Evolutionary conservation across 2,888 invertebrate genomes (phyloP).

Genomic region (Sclerodermus sp.): DNA sequence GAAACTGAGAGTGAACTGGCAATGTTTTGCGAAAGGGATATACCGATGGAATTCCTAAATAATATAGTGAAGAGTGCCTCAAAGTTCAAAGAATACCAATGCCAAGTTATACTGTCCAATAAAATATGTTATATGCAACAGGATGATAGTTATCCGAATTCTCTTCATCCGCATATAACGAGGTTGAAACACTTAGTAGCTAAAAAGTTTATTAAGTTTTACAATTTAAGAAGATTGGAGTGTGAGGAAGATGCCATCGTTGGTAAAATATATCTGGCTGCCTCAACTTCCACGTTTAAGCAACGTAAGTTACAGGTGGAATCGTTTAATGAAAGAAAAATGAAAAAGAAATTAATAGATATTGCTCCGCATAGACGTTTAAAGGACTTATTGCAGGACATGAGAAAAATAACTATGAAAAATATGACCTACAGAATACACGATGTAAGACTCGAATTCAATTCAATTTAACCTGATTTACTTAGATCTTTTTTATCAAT

Average conservation of each 20-base stretch:
- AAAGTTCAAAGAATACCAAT: slow-evolving; percentile 71
- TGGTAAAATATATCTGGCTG: slow-evolving; percentile 50
- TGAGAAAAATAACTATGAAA: not conserved
- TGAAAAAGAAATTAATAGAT: not conserved
- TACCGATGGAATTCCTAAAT: slow-evolving; percentile 67
- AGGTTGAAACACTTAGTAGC: slow-evolving; percentile 49
- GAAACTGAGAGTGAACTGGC: slow-evolving; percentile 55
- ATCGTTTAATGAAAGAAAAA: not conserved
- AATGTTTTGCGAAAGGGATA: slow-evolving; percentile 64
- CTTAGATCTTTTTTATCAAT: slow-evolving; percentile 8
- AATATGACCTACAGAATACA: not conserved
- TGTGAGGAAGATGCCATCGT: slow-evolving; percentile 50
- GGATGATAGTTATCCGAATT: slow-evolving; percentile 26
- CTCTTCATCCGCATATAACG: slow-evolving; percentile 32
- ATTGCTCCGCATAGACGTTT: not conserved
- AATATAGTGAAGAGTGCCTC: slow-evolving; percentile 68
- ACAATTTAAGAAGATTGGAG: slow-evolving; percentile 62
- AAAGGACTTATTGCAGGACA: not conserved
- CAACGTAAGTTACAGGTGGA: not conserved
- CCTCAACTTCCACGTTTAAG: not conserved
- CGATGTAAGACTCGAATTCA: slow-evolving; percentile 1
- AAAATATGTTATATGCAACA: slow-evolving; percentile 63
- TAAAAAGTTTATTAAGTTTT: slow-evolving; percentile 64
- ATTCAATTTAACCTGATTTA: slow-evolving; percentile 36
- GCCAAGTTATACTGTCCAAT: slow-evolving; percentile 69